These are phyloP conservation scores for Trematomus loennbergii DNA, from an alignment of 2,113 vertebrate species.

Conservation along the genomic window DNA sequence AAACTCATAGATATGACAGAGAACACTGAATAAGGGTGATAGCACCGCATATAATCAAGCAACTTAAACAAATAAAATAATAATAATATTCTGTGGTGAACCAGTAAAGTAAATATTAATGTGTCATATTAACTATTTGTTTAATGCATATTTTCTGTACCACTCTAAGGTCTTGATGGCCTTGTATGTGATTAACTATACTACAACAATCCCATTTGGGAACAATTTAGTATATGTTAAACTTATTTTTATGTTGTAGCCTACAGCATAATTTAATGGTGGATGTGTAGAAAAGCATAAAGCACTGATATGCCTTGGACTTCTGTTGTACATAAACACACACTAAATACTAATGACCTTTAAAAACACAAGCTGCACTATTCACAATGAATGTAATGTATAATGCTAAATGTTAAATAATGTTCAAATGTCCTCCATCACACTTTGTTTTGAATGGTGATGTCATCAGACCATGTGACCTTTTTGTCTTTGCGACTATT, in stretches of 20 bases:
- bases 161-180: too few species aligned
- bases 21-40: not conserved
- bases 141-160: too few species aligned
- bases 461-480: conserved; percentile 57
- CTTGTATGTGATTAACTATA: too few species aligned
- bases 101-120: not conserved
- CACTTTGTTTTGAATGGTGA: conserved; percentile 64
- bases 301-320: too few species aligned
- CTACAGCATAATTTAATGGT: not conserved
- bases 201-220: too few species aligned
- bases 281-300: not conserved
- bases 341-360: not conserved
- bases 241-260: too few species aligned
- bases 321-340: not conserved
- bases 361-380: not conserved
- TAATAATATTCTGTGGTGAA: not conserved
- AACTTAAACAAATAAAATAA: not conserved
- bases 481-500: not conserved
- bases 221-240: too few species aligned
- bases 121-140: not conserved
- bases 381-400: not conserved
- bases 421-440: not conserved
- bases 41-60: not conserved
- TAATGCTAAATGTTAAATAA: too few species aligned
- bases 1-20: not conserved